A percentile compares a stretch with the other conserved stretches of the same genome.
phyloP scores from a whole-genome alignment of 2,888 invertebrate species.

The Spodoptera exigua region DNA sequence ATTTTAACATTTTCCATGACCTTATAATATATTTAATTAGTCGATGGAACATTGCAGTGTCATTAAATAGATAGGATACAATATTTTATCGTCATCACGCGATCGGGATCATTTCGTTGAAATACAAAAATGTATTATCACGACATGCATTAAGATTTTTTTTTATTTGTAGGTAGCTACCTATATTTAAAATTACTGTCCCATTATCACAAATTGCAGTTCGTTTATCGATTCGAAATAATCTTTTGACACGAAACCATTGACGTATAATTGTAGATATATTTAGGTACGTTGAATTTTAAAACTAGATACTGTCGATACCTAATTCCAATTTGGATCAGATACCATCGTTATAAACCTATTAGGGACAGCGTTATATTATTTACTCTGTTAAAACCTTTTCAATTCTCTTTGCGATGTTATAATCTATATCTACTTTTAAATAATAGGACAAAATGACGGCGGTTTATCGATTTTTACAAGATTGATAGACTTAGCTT shows the following conservation, averaged over 20 bases:
- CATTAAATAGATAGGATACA: slow-evolving; percentile 53
- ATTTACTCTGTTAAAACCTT: slow-evolving; percentile 22
- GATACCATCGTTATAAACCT: slow-evolving; percentile 36
- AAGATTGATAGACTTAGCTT: no score
- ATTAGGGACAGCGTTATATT: slow-evolving; percentile 29
- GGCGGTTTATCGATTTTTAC: no score
- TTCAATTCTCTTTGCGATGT: slow-evolving; percentile 6
- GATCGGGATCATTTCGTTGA: slow-evolving; percentile 24
- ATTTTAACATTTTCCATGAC: slow-evolving; percentile 30
- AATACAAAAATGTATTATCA: slow-evolving; percentile 30
- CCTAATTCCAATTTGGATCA: slow-evolving; percentile 9
- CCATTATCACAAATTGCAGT: neutral
- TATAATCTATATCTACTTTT: neutral
- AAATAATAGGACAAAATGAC: neutral
- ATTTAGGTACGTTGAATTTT: slow-evolving; percentile 4
- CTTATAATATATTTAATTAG: slow-evolving; percentile 50
- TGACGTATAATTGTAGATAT: neutral
- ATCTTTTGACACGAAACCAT: neutral
- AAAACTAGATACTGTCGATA: slow-evolving; percentile 3
- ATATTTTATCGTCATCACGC: slow-evolving; percentile 42
- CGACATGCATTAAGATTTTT: slow-evolving; percentile 3
- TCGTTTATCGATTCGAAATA: slow-evolving; percentile 6
- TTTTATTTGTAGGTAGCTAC: slow-evolving; percentile 1
- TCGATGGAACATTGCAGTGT: slow-evolving; percentile 55
- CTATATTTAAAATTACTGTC: slow-evolving; percentile 7